Evolutionary conservation across 1,140 invertebrate species (phyloP), one percentile per base, ranked within the genome.

Genomic region (Nebria ingens): DNA sequence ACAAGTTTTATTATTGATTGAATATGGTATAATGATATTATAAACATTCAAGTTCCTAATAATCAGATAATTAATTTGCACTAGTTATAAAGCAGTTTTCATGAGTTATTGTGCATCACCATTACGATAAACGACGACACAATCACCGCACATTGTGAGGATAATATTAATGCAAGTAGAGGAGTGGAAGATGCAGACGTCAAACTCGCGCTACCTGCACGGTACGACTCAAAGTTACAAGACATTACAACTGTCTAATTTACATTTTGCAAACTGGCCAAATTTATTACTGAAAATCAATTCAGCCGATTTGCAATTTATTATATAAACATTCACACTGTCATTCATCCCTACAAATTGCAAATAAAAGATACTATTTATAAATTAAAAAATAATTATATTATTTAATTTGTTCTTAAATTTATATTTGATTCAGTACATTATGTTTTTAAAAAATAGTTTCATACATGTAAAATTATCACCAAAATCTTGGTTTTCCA

Each of bases 11-110:
- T n/a, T n/a, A n/a, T n/a, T n/a, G n/a, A 34, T n/a, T 34, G 25
- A 34, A 34, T 34, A 34, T 34, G 25, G n/a, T 34, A 6, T 34
- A n/a, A 45, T 45, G 40, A 45, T 45, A 45, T 6, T 29, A 29
- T 45, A 45, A 45, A 45, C 40, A 45, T 45, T 45, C 4, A 45
- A 45, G 40, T 45, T 45, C 17, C 9, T 12, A 45, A 11, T 34
- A 34, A 9, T 34, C 25, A 34, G n/a, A 17, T 12, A 12, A 45
- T n/a, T n/a, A n/a, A n/a, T n/a, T 45, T 45, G 40, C 40, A 45
- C 40, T 45, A 45, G 17, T 45, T 45, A n/a, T n/a, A 45, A 45
- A 45, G 40, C 40, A 45, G 40, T 45, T 45, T 45, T 45, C 40
- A 45, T 45, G 40, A 45, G n/a, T n/a, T n/a, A 45, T 45, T 12